Evolutionary conservation across 2,888 invertebrate genomes (phyloP).

Genomic region (Lypha dubia): DNA sequence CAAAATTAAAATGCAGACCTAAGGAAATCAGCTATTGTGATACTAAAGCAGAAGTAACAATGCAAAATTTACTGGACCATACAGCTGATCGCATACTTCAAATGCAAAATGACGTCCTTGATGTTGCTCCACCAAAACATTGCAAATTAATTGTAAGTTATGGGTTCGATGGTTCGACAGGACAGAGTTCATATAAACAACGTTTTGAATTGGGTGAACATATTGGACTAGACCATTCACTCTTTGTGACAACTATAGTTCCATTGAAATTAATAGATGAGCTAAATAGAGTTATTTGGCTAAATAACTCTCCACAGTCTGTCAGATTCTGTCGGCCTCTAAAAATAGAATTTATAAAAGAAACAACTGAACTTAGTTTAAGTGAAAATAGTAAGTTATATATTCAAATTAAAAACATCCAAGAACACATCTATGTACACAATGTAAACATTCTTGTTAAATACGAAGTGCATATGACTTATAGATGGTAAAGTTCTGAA

Average conservation of each 20-base stretch:
- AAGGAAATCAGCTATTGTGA: conserved; percentile 11
- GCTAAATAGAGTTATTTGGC: too few species aligned
- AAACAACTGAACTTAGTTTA: too few species aligned
- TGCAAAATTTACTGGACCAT: neutral
- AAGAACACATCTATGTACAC: too few species aligned
- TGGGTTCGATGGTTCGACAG: conserved; percentile 13
- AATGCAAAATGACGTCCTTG: conserved; percentile 26
- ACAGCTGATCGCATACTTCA: conserved; percentile 18
- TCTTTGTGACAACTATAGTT: conserved; percentile 13
- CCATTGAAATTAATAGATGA: conserved; percentile 21
- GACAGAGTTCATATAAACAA: too few species aligned
- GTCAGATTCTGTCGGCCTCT: too few species aligned
- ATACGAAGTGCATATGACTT: too few species aligned
- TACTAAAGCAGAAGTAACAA: conserved; percentile 16
- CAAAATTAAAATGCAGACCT: conserved; percentile 27
- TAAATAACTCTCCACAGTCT: too few species aligned
- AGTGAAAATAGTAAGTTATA: too few species aligned
- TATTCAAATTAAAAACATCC: too few species aligned
- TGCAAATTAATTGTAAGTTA: conserved; percentile 20
- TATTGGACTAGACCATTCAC: conserved; percentile 18
- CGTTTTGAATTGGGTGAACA: conserved; percentile 21
- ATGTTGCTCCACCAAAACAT: conserved; percentile 18
- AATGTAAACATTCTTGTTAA: too few species aligned
- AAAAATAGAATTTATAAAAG: too few species aligned
- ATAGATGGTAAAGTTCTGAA: too few species aligned